A percentile compares a stretch with the other conserved stretches of the same genome.
phyloP scores from a whole-genome alignment of 37 sponge, comb jelly and placozoan genomes.

The Eunapius fragilis region DNA sequence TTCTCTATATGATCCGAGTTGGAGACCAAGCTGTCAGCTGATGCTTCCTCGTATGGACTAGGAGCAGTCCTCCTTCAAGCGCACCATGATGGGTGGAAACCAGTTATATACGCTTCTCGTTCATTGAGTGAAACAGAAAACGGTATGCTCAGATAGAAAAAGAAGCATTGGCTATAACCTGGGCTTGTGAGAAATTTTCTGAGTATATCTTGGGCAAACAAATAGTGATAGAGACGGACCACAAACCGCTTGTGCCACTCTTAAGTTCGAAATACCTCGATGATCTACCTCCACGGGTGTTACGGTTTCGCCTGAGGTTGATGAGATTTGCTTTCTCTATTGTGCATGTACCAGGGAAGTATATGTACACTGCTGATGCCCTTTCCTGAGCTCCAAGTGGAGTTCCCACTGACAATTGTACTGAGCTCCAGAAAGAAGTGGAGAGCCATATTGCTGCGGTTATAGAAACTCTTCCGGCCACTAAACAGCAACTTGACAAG shows the following conservation, averaged over 20 bases:
- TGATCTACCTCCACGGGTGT: background rate
- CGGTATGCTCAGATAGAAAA: conserved; percentile 14
- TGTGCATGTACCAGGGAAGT: too few relatives aligned
- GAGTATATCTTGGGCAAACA: conserved; percentile 12
- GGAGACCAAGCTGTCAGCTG: conserved; percentile 1
- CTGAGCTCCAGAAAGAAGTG: too few relatives aligned
- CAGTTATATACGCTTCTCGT: conserved; percentile 34
- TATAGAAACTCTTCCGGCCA: too few relatives aligned
- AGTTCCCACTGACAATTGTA: background rate
- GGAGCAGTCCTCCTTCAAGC: conserved; percentile 40
- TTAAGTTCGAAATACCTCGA: background rate
- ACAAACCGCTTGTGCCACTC: conserved; percentile 14
- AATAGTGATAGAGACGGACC: background rate
- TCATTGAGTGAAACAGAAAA: conserved; percentile 34
- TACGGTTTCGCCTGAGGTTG: too few relatives aligned
- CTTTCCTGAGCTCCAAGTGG: too few relatives aligned
- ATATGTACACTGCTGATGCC: too few relatives aligned
- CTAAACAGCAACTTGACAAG: too few relatives aligned
- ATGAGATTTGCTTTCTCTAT: too few relatives aligned
- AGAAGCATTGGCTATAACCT: conserved; percentile 22
- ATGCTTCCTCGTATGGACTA: background rate
- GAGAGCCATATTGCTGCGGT: too few relatives aligned
- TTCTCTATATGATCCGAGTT: background rate
- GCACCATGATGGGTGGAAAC: conserved; percentile 7
- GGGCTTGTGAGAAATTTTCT: conserved; percentile 30